A percentile compares a stretch with the other conserved stretches of the same genome.
Conservation (phyloP, 2,113 vertebrate species). For the Sus scrofa region DNA sequence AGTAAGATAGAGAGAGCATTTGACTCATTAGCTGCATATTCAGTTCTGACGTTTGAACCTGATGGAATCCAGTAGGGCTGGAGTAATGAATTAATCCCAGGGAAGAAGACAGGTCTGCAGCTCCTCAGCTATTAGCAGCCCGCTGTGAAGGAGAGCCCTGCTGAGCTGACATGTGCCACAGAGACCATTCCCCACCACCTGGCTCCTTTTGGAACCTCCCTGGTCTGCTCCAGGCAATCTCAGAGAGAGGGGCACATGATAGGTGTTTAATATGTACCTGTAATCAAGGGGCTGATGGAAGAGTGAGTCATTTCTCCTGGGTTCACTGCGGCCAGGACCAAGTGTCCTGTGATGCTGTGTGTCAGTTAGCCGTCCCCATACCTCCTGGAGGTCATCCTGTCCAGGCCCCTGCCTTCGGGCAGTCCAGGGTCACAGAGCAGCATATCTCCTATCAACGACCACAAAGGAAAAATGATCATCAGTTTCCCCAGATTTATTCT, state of each 20-base stretch:
- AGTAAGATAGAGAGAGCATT: background rate
- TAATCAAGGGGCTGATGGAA: background rate
- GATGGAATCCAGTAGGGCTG: background rate
- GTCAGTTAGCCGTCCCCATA: background rate
- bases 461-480: background rate
- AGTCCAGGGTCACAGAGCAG: background rate
- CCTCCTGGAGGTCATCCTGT: background rate
- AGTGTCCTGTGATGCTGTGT: background rate
- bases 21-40: slow-evolving; percentile 35
- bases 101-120: slow-evolving; percentile 36
- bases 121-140: slow-evolving; percentile 68
- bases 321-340: background rate
- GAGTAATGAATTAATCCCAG: background rate
- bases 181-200: slow-evolving; percentile 47
- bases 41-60: slow-evolving; percentile 7
- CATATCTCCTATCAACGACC: background rate
- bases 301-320: background rate
- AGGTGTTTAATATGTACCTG: background rate
- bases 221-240: background rate
- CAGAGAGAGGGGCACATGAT: background rate
- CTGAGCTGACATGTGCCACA: background rate
- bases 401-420: background rate
- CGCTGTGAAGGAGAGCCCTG: slow-evolving; percentile 47
- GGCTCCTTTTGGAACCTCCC: background rate
- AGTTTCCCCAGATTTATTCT: background rate